These are phyloP conservation scores for Macquaria australasica DNA, from an alignment of 2,113 vertebrate species.

Conservation along the genomic window DNA sequence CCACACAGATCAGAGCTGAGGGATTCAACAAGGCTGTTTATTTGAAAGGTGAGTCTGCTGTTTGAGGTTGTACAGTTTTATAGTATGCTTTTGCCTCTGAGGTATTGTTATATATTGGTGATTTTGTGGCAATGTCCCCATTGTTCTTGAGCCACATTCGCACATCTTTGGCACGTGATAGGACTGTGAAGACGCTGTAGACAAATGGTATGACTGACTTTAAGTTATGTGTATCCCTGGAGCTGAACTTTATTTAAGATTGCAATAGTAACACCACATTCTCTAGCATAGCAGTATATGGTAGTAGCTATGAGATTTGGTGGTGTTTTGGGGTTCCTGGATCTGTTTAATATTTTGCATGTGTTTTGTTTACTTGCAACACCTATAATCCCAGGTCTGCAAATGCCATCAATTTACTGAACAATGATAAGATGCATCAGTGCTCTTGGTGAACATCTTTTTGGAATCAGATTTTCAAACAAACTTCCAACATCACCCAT, in stretches of 20 bases:
- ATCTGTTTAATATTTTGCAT: background rate
- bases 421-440: background rate
- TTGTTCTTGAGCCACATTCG: background rate
- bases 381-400: background rate
- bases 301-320: background rate
- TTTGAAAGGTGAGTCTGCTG: conserved; percentile 56
- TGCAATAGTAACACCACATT: background rate
- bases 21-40: conserved; percentile 36
- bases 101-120: background rate
- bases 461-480: background rate
- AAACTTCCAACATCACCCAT: background rate
- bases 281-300: background rate
- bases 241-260: background rate
- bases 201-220: conserved; percentile 3
- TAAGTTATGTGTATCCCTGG: background rate
- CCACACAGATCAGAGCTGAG: conserved; percentile 34
- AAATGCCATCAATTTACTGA: background rate
- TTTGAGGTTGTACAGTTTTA: background rate
- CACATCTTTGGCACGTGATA: background rate
- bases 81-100: background rate
- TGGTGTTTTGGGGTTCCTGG: background rate
- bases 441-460: background rate
- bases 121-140: background rate
- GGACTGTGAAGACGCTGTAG: conserved; percentile 5
- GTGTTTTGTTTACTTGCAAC: background rate